Conservation (phyloP, 64 coral and sea anemone species). For the Dendronephthya gigantea region DNA sequence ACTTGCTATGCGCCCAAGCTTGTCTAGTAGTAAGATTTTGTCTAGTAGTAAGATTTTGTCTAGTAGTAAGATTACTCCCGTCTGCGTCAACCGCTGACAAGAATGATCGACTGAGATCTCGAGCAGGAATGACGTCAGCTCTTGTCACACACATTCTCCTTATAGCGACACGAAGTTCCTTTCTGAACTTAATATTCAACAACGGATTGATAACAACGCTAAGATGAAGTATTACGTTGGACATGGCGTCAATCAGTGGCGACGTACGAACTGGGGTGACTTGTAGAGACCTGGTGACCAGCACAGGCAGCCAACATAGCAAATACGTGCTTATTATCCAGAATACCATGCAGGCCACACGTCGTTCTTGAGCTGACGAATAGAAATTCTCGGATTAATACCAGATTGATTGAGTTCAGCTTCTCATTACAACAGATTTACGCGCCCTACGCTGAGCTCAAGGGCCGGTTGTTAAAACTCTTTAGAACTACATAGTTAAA, state of each 20-base stretch:
- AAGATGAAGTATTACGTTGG: not conserved
- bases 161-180: not conserved
- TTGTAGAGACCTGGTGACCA: not conserved
- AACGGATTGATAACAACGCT: not conserved
- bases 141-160: not conserved
- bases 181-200: not conserved
- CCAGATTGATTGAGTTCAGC: not conserved
- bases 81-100: not conserved
- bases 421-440: too few species aligned
- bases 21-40: too few species aligned
- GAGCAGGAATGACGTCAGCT: not conserved
- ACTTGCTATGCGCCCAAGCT: not conserved
- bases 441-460: too few species aligned
- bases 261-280: not conserved
- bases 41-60: too few species aligned
- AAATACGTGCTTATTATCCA: not conserved
- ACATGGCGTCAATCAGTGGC: not conserved
- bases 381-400: not conserved
- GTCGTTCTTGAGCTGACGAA: not conserved
- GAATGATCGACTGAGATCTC: not conserved
- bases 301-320: not conserved
- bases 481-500: too few species aligned
- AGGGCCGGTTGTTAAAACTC: too few species aligned
- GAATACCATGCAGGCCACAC: not conserved
- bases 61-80: not conserved